These are phyloP conservation scores for Leucophora obtusa DNA, from an alignment of 2,888 invertebrate species.

Conservation along the genomic window DNA sequence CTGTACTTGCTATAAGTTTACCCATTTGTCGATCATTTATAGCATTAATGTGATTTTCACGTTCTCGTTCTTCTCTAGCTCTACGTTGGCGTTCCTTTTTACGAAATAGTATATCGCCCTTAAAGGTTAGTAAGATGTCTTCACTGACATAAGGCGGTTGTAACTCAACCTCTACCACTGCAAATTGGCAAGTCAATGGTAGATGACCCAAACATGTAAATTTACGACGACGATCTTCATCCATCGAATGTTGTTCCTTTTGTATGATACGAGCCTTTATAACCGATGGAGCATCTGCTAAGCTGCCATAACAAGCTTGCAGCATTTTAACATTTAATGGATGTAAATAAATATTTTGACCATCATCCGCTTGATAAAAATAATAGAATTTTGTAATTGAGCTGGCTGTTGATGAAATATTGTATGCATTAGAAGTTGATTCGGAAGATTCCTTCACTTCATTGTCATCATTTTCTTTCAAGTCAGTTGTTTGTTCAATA, in stretches of 20 bases:
- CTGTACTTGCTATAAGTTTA: slow-evolving; percentile 81
- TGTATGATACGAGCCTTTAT: slow-evolving; percentile 91
- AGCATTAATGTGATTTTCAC: slow-evolving; percentile 87
- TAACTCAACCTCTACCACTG: slow-evolving; percentile 92
- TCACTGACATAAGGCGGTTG: slow-evolving; percentile 85
- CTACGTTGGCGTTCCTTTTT: slow-evolving; percentile 84
- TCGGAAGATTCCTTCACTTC: slow-evolving; percentile 1
- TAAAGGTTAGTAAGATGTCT: slow-evolving; percentile 84
- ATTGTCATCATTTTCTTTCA: not conserved
- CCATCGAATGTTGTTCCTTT: slow-evolving; percentile 91
- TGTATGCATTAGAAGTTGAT: not conserved
- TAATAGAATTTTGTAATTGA: slow-evolving; percentile 79
- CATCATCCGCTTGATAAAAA: slow-evolving; percentile 86
- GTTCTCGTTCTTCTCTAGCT: slow-evolving; percentile 87
- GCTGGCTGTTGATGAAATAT: not conserved
- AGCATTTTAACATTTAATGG: slow-evolving; percentile 94
- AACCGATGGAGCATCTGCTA: slow-evolving; percentile 87
- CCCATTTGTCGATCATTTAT: slow-evolving; percentile 87
- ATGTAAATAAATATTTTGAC: slow-evolving; percentile 95
- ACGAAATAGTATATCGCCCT: slow-evolving; percentile 87
- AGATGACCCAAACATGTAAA: slow-evolving; percentile 90
- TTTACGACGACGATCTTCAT: slow-evolving; percentile 87
- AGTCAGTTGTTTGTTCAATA: not conserved
- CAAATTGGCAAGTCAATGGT: slow-evolving; percentile 93
- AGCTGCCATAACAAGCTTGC: slow-evolving; percentile 89